phyloP scores from a whole-genome alignment of 2,113 vertebrate species.

The Asarcornis scutulata region DNA sequence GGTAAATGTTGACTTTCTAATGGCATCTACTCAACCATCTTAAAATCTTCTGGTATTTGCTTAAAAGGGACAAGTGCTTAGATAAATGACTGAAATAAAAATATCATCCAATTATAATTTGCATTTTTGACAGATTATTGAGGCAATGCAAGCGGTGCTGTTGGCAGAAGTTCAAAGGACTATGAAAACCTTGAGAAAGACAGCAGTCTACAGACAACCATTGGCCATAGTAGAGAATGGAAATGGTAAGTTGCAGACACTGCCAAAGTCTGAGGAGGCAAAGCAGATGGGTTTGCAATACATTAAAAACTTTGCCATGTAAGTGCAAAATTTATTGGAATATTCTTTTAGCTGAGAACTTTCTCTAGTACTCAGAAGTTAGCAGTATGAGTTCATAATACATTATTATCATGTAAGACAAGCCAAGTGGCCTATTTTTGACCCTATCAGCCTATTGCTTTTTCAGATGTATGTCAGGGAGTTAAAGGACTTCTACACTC shows the following conservation, averaged over 20 bases:
- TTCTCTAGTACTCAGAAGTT: not conserved
- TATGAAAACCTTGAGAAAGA: conserved; percentile 40
- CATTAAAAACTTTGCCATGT: not conserved
- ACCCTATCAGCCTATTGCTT: not conserved
- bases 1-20: not conserved
- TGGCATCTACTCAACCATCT: not conserved
- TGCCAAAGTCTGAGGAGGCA: not conserved
- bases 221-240: not conserved
- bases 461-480: not conserved
- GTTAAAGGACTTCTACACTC: not conserved
- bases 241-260: not conserved
- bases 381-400: not conserved
- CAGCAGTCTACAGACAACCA: not conserved
- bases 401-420: not conserved
- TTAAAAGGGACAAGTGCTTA: not conserved
- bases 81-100: not conserved
- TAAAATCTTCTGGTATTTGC: not conserved
- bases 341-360: not conserved
- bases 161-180: conserved; percentile 77
- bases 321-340: conserved; percentile 24
- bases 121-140: conserved; percentile 67
- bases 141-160: conserved; percentile 80
- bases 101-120: not conserved
- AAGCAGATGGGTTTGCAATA: not conserved
- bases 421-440: not conserved